Conservation (phyloP, 2,888 invertebrate species). For the Drosophila kuntzei region DNA sequence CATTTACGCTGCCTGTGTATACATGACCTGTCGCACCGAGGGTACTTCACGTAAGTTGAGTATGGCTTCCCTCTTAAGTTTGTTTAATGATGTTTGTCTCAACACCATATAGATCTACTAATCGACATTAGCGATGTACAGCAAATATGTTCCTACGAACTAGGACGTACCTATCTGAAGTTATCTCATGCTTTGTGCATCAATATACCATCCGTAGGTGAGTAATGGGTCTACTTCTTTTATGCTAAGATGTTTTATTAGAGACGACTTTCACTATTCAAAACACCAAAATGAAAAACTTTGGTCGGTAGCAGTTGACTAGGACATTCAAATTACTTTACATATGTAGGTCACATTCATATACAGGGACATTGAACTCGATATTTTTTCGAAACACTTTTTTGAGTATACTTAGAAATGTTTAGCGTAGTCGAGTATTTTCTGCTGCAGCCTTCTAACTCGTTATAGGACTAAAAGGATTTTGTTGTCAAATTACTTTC, state of each 20-base stretch:
- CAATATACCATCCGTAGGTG: conserved; percentile 94
- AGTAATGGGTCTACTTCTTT: conserved; percentile 85
- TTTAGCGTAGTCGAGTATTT: too few species aligned
- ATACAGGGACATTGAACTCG: too few species aligned
- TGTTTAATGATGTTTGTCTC: conserved; percentile 5
- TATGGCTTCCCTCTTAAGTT: too few species aligned
- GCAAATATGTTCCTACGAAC: conserved; percentile 97
- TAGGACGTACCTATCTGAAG: conserved; percentile 96
- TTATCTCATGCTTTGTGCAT: conserved; percentile 95
- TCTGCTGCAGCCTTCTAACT: too few species aligned
- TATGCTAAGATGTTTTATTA: background rate
- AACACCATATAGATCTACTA: conserved; percentile 92
- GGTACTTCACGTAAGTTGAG: conserved; percentile 94
- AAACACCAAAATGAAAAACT: too few species aligned
- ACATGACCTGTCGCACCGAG: conserved; percentile 97
- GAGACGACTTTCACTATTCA: background rate
- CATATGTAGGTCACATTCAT: too few species aligned
- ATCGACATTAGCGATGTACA: conserved; percentile 99
- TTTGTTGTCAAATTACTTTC: too few species aligned
- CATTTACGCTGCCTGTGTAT: conserved; percentile 98
- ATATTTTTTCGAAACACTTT: background rate
- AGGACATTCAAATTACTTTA: background rate
- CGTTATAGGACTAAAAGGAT: too few species aligned
- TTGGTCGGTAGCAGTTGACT: background rate
- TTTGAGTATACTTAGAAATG: background rate